These are phyloP conservation scores for Conus betulinus DNA, from an alignment of 1,140 invertebrate genomes.

Conservation along the genomic window DNA sequence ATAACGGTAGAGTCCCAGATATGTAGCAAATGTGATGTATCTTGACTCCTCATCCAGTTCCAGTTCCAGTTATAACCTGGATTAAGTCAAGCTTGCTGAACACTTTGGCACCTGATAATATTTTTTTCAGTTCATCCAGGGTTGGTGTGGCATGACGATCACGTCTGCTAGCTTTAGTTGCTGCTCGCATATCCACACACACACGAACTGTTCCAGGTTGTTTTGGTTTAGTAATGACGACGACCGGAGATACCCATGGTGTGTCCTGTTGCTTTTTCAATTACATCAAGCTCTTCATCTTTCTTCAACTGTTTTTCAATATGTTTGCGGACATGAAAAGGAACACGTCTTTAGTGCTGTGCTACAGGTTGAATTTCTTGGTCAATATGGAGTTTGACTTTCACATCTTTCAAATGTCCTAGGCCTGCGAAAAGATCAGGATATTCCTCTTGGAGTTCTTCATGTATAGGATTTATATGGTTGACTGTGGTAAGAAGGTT, in stretches of 20 bases:
- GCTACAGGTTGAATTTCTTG: too few species aligned
- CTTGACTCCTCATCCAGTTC: conserved; percentile 44
- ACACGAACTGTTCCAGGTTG: conserved; percentile 38
- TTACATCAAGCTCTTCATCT: too few species aligned
- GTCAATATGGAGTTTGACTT: too few species aligned
- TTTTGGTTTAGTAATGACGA: conserved; percentile 38
- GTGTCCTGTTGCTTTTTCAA: too few species aligned
- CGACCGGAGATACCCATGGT: conserved; percentile 33
- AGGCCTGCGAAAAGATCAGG: too few species aligned
- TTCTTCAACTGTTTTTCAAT: too few species aligned
- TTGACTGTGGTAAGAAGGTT: not conserved
- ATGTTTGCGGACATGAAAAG: too few species aligned
- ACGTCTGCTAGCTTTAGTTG: conserved; percentile 45
- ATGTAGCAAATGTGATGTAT: conserved; percentile 48
- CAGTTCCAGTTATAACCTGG: conserved; percentile 53
- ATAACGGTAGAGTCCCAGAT: conserved; percentile 49
- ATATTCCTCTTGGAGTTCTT: too few species aligned
- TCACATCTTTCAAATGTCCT: too few species aligned
- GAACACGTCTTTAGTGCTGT: too few species aligned
- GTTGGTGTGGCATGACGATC: conserved; percentile 49
- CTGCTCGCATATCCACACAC: conserved; percentile 52
- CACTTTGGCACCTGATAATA: conserved; percentile 33
- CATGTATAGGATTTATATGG: too few species aligned
- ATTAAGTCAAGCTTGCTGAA: conserved; percentile 53
- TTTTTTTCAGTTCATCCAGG: conserved; percentile 43